Conservation (phyloP, 2,888 invertebrate genomes). For the Stegophylla sp. region DNA sequence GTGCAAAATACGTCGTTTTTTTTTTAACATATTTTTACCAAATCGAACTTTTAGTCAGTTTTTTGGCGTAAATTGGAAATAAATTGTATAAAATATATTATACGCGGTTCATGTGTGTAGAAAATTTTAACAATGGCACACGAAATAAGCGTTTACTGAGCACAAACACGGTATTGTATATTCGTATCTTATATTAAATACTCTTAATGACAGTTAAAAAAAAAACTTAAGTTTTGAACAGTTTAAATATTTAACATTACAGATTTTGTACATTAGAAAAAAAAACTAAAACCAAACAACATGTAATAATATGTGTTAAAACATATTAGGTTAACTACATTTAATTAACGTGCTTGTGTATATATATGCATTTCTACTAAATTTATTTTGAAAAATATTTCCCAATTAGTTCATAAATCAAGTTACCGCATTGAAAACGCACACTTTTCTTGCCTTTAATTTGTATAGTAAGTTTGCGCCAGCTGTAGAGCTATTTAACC, state of each 20-base stretch:
- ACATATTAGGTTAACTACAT: constrained; percentile 20
- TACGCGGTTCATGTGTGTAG: no score
- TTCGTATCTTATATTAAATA: neutral
- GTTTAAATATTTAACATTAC: neutral
- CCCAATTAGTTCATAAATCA: constrained; percentile 55
- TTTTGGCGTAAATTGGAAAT: no score
- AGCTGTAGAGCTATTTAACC: constrained; percentile 49
- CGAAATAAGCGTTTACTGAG: no score
- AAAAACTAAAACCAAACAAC: constrained; percentile 18
- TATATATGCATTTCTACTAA: neutral
- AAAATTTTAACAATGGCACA: no score
- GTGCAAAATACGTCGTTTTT: no score
- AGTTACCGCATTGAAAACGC: neutral
- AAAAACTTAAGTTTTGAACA: no score
- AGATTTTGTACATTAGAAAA: neutral
- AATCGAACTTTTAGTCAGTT: no score
- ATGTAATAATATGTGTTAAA: neutral
- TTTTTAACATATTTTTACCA: no score
- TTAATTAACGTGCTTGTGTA: constrained; percentile 16
- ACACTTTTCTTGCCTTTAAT: constrained; percentile 52
- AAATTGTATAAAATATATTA: no score
- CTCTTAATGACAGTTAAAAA: no score
- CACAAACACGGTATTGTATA: no score
- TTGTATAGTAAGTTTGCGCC: constrained; percentile 54
- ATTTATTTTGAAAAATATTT: constrained; percentile 38